Evolutionary conservation across 2,113 vertebrate species (phyloP), one percentile per base, ranked within the genome.

Genomic region (Hippocampus abdominalis): DNA sequence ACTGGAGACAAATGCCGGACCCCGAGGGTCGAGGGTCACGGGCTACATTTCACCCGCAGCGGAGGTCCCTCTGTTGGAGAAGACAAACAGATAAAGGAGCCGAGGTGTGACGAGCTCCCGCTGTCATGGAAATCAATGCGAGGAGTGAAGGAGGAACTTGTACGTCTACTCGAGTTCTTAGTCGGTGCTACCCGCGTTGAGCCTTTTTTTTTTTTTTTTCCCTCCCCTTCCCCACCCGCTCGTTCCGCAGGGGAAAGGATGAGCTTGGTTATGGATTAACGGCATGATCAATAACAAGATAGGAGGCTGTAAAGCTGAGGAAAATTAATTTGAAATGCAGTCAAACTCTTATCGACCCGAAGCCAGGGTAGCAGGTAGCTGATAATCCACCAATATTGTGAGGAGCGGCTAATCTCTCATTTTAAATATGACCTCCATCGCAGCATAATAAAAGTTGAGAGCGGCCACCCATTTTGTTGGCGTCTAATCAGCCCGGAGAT

Each of bases 271-370:
- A 97, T 97, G 94, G 95, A 98, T 98, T 98, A 98, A 95, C 91
- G 91, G 87, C 70, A 83, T 92, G 93, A 96, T 98, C 96, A 94
- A 98, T 98, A 96, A 91, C 89, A 91, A 94, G 93, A 95, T 95
- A 94, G 92, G 93, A 94, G 92, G 90, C 92, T 90, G 85, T 92
- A 94, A 93, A 85, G 93, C 93, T 91, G 91, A 92, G 91, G 94
- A 95, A 97, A 97, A 98, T 97, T 94, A 97, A 97, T 95, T 95
- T 89, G 93, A 95, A 95, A 95, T 93, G 94, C 94, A 95, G 94
- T 95, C 94, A 95, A 96, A 95, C 93, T 94, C 94, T 92, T 95
- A 96, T 96, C 94, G 95, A 98, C 95, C 94, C 89, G 76, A 84
- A 93, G 93, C 91, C 92, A 92, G 92, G 32, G 49, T 95, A 94